phyloP scores from a whole-genome alignment of 1,140 invertebrate genomes.

The Paramacrobiotus metropolitanus region DNA sequence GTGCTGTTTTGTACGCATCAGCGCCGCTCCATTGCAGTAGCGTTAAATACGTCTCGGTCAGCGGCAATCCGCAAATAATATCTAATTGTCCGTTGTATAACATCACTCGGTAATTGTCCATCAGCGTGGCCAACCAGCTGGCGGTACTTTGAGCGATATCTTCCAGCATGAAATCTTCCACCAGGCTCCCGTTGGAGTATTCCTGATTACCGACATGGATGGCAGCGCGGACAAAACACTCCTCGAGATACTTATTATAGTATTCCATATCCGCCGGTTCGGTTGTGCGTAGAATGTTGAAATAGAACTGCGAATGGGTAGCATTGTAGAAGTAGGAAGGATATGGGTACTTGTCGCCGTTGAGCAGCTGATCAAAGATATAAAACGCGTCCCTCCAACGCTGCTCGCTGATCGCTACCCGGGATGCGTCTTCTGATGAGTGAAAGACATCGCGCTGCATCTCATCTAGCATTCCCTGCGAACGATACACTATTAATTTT shows the following conservation, averaged over 20 bases:
- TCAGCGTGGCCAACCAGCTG: neutral
- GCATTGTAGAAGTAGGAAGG: constrained; percentile 45
- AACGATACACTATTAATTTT: too few relatives aligned
- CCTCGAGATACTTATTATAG: constrained; percentile 22
- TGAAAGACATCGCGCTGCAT: constrained; percentile 34
- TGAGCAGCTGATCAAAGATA: constrained; percentile 42
- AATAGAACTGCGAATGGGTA: constrained; percentile 51
- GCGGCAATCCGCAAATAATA: constrained; percentile 53
- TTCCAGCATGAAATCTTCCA: constrained; percentile 38
- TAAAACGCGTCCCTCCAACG: constrained; percentile 39
- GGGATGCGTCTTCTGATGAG: constrained; percentile 30
- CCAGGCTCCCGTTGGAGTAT: constrained; percentile 33
- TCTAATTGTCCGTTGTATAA: constrained; percentile 58
- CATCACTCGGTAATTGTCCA: constrained; percentile 4
- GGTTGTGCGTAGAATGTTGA: constrained; percentile 42
- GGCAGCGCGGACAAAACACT: constrained; percentile 32
- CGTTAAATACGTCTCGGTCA: constrained; percentile 43
- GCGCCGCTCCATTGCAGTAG: constrained; percentile 38
- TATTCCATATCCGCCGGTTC: constrained; percentile 25
- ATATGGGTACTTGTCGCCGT: constrained; percentile 36
- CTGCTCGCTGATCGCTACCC: constrained; percentile 31
- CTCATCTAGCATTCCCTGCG: constrained; percentile 46
- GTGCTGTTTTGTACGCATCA: constrained; percentile 35
- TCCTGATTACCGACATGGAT: constrained; percentile 57
- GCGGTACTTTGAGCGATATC: neutral